Conservation (phyloP, 92 coral and sea anemone genomes). For the Heliopora coerulea region DNA sequence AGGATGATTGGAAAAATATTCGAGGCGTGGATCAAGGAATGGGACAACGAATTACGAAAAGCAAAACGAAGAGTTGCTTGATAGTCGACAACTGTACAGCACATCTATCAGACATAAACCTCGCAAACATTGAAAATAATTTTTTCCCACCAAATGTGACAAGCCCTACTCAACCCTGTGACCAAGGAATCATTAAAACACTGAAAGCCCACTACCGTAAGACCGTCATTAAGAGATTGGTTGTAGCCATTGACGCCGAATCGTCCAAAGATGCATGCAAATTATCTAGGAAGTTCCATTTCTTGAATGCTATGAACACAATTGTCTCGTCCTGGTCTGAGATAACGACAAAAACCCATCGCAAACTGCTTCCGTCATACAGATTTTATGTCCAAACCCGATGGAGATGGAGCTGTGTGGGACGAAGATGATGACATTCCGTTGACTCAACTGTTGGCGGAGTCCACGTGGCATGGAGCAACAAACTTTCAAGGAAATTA, state of each 20-base stretch:
- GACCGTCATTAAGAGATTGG: not conserved
- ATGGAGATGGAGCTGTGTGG: too few species aligned
- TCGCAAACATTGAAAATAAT: not conserved
- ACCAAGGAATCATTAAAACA: too few species aligned
- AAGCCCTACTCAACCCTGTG: not conserved
- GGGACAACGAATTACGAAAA: too few species aligned
- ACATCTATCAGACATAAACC: not conserved
- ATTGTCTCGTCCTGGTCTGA: conserved; percentile 8
- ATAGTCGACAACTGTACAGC: conserved; percentile 8
- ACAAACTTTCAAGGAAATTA: too few species aligned
- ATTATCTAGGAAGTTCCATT: conserved; percentile 1
- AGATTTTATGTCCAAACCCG: too few species aligned
- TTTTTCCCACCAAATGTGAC: not conserved
- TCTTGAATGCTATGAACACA: conserved; percentile 1
- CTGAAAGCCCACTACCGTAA: not conserved
- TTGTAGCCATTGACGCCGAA: conserved; percentile 3
- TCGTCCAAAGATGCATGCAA: conserved; percentile 5
- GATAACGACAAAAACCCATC: too few species aligned
- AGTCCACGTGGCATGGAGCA: too few species aligned
- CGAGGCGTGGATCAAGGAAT: conserved; percentile 13
- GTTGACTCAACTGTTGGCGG: too few species aligned
- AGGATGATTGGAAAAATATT: not conserved
- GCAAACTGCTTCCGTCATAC: too few species aligned
- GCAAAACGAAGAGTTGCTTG: conserved; percentile 4
- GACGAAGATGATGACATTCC: too few species aligned